Percentiles rank a stretch among this genome's conserved stretches.
These are phyloP conservation scores for human DNA, from an alignment of 2,113 vertebrate genomes.

Conservation along the genomic window GRCh38 chr14:61784001-61784500, in stretches of 20 bases:
- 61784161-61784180: not conserved
- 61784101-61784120: not conserved
- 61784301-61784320: not conserved
- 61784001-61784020: not conserved
- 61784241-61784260: not conserved
- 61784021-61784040: not conserved
- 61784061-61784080: not conserved
- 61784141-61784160: not conserved
- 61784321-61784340: not conserved
- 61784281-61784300: not conserved
- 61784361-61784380: not conserved
- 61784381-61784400: too few species aligned
- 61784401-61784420: too few species aligned
- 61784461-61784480: not conserved
- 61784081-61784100: not conserved
- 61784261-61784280: constrained; percentile 19
- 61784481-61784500: not conserved
- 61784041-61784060: not conserved
- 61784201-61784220: constrained; percentile 5
- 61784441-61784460: not conserved
- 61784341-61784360: not conserved
- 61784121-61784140: not conserved
- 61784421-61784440: not conserved
- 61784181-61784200: not conserved
- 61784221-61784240: not conserved